Evolutionary conservation across 1,140 invertebrate genomes (phyloP), one percentile per base, ranked within the genome.

Genomic region (Battus philenor): DNA sequence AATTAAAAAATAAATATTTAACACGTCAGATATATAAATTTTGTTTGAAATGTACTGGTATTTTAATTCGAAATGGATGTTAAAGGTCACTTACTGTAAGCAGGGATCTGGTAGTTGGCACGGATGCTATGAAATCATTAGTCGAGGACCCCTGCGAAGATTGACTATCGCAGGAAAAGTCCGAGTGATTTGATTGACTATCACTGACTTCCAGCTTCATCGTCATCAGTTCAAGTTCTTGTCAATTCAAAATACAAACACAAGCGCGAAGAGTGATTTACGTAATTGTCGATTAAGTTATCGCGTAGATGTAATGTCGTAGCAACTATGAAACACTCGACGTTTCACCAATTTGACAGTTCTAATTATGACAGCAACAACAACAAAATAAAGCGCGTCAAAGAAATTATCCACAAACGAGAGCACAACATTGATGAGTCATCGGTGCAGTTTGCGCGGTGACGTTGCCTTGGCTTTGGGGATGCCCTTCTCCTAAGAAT

Each of bases 201-300:
- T 85, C 81, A 71, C 75, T 82, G 34, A 81, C 59, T 65, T 85
- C 78, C 32, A 85, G 63, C 77, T 85, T 85, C 78, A 85, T 82
- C 60, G 69, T 84, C 74, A 80, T 74, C 41, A 68, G 66, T 77
- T 64, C 52, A 53, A 53, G 8, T 59, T 60, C 49, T 50, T 61
- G 38, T 38, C 31, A 34, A 54, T 60, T 52, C 31, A 48, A 46
- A 55, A 33, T 32, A 56, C 44, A 64, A 59, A 47, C 59, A 50
- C 56, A 33, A 53, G 48, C 41, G 26, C 29, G 32, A 24, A 52
- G 36, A 17, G 24, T 27, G 16, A 41, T 77, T 78, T 73, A 71
- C 68, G 73, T 77, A 75, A 73, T 59, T 57, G 38, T 47, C 30
- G 39, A 45, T 17, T 17, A 17, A 31, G 48, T 45, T 47, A 41